These are phyloP conservation scores for Syngnathus acus DNA, from an alignment of 2,797 vertebrate genomes.

Conservation along the genomic window DNA sequence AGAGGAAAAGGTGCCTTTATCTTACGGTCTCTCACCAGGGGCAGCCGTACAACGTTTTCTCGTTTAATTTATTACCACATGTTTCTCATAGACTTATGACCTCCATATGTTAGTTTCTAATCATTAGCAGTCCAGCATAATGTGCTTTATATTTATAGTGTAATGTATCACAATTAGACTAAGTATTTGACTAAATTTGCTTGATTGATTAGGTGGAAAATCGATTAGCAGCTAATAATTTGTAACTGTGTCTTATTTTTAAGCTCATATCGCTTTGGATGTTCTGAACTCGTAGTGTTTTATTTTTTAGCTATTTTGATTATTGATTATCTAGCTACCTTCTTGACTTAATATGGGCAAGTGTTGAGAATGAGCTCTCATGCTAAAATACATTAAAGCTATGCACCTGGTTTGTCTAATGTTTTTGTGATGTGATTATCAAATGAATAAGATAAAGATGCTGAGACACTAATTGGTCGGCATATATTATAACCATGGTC, in stretches of 20 bases:
- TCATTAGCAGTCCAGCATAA: neutral
- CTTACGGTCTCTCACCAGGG: neutral
- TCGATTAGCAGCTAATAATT: neutral
- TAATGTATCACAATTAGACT: neutral
- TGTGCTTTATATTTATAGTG: neutral
- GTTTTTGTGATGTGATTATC: too few species aligned
- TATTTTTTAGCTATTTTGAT: neutral
- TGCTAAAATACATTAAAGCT: too few species aligned
- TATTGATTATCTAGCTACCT: too few species aligned
- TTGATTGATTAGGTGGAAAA: neutral
- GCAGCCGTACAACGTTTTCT: neutral
- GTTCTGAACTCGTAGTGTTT: neutral
- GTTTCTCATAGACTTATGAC: constrained; percentile 4
- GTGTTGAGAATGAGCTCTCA: too few species aligned
- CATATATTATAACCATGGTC: too few species aligned
- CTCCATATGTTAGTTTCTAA: constrained; percentile 1
- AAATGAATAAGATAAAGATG: too few species aligned
- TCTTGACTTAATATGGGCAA: too few species aligned
- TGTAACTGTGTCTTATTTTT: neutral
- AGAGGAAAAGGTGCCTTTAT: constrained; percentile 1
- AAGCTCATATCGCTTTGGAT: neutral
- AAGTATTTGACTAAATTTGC: neutral
- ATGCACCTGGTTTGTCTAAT: too few species aligned
- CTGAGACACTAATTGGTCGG: too few species aligned
- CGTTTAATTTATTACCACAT: constrained; percentile 5